These are phyloP conservation scores for Heptranchias perlo DNA, from an alignment of 2,113 vertebrate species.

Conservation along the genomic window DNA sequence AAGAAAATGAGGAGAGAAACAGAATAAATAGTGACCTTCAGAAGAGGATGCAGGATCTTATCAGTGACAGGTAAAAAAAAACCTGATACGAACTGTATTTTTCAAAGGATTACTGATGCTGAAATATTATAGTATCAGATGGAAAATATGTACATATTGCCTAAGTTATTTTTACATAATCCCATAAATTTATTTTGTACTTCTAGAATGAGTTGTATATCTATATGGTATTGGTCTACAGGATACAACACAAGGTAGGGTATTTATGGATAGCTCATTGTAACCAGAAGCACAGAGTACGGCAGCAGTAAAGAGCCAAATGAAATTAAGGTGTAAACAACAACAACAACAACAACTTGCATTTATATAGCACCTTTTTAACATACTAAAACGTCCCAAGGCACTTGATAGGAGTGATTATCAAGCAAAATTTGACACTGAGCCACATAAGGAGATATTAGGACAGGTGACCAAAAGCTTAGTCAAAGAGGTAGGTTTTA, in stretches of 20 bases:
- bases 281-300: too few relatives aligned
- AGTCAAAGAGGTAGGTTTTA: too few relatives aligned
- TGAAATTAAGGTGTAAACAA: too few relatives aligned
- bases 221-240: not conserved
- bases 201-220: not conserved
- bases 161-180: not conserved
- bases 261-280: too few relatives aligned
- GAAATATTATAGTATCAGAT: not conserved
- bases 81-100: not conserved
- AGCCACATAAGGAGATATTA: too few relatives aligned
- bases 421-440: too few relatives aligned
- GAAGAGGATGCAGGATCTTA: slow-evolving; percentile 82
- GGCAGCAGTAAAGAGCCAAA: too few relatives aligned
- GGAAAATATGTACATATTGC: not conserved
- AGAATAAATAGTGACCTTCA: slow-evolving; percentile 73
- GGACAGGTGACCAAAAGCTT: too few relatives aligned
- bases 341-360: too few relatives aligned
- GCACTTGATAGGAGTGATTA: too few relatives aligned
- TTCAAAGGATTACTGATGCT: not conserved
- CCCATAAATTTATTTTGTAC: not conserved
- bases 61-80: slow-evolving; percentile 76
- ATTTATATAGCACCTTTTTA: too few relatives aligned
- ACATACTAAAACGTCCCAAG: too few relatives aligned
- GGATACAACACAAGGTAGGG: not conserved
- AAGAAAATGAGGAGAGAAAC: slow-evolving; percentile 91